phyloP scores from a whole-genome alignment of 2,113 vertebrate species.

The Prionailurus viverrinus region DNA sequence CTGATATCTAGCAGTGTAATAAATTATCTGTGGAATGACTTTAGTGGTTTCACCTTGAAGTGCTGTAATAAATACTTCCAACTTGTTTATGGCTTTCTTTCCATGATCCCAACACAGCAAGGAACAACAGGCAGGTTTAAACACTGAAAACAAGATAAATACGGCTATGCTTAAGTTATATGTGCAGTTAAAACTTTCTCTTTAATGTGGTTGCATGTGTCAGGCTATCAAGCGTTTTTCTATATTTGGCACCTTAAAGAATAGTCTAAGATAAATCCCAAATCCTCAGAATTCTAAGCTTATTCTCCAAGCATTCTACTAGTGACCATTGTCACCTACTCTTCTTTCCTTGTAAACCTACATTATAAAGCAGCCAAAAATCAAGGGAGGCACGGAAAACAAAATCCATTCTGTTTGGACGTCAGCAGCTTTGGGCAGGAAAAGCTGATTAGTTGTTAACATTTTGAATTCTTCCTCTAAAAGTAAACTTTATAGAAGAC shows the following conservation, averaged over 20 bases:
- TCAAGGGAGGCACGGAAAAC: background rate
- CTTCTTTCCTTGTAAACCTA: background rate
- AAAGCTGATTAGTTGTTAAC: conserved; percentile 59
- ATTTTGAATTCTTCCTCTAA: conserved; percentile 43
- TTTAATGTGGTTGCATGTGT: background rate
- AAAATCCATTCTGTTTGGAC: conserved; percentile 36
- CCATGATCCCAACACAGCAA: background rate
- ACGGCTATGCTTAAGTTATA: background rate
- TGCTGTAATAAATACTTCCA: conserved; percentile 56
- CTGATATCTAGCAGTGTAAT: background rate
- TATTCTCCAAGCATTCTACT: background rate
- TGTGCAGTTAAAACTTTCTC: background rate
- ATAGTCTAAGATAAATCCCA: background rate
- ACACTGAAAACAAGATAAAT: conserved; percentile 37
- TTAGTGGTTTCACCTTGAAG: conserved; percentile 52
- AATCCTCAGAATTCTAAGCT: conserved; percentile 6
- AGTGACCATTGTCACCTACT: background rate
- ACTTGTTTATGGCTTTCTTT: conserved; percentile 46
- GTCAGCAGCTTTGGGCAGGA: conserved; percentile 13
- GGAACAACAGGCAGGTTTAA: conserved; percentile 5
- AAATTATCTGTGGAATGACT: conserved; percentile 5
- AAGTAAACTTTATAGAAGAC: conserved; percentile 32
- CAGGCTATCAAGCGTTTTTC: background rate
- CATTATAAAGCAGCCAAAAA: background rate
- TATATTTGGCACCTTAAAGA: background rate